phyloP scores from a whole-genome alignment of 2,888 invertebrate genomes.

The Strigamia maritima region DNA sequence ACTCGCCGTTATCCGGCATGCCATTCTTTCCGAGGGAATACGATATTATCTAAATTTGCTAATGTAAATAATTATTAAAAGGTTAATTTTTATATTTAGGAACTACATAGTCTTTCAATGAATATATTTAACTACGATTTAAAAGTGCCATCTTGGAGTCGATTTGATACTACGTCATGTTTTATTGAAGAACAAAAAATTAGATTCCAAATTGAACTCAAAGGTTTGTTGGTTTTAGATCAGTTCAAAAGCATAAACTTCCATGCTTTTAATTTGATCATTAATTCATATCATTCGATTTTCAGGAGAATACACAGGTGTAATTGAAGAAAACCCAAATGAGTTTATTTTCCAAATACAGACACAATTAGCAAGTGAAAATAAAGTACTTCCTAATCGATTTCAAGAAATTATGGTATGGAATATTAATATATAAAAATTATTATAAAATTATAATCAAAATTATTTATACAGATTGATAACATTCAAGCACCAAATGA shows the following conservation, averaged over 20 bases:
- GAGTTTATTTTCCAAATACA: not conserved
- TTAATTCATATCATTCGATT: no score
- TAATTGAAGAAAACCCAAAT: not conserved
- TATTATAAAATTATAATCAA: no score
- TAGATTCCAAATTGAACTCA: constrained; percentile 4
- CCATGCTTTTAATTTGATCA: no score
- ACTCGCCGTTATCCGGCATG: no score
- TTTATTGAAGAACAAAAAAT: not conserved
- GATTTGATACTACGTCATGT: not conserved
- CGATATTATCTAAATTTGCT: not conserved
- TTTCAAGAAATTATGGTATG: not conserved
- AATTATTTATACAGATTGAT: not conserved
- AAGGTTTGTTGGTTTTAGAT: not conserved
- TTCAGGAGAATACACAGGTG: not conserved
- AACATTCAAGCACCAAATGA: not conserved
- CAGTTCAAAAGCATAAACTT: no score
- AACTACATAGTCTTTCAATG: not conserved
- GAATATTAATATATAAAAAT: not conserved
- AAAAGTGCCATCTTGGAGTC: not conserved
- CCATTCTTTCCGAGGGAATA: no score
- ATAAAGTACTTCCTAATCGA: not conserved
- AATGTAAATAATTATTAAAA: not conserved
- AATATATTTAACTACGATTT: not conserved
- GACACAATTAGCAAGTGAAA: not conserved
- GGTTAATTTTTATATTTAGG: not conserved